These are phyloP conservation scores for Smittia aterrima DNA, from an alignment of 2,888 invertebrate genomes.

Conservation along the genomic window DNA sequence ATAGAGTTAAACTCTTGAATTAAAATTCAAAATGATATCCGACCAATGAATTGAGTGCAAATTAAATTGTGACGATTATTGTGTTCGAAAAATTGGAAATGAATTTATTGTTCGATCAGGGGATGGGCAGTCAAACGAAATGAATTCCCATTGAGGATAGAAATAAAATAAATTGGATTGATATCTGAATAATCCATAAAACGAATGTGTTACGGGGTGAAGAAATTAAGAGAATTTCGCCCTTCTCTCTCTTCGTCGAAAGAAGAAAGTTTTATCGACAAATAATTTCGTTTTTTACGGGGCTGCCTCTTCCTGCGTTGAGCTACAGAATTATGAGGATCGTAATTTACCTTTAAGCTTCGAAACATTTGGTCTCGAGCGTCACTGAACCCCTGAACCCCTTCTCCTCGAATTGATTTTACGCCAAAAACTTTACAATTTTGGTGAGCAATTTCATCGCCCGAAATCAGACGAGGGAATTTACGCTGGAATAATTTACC, in stretches of 20 bases:
- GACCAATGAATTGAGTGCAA: not conserved
- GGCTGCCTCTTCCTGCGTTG: not conserved
- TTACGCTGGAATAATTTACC: slow-evolving; percentile 29
- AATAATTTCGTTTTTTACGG: not conserved
- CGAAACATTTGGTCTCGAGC: not conserved
- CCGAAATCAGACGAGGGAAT: not conserved
- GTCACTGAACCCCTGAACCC: not conserved
- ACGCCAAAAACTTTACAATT: not conserved
- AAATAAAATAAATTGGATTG: not conserved
- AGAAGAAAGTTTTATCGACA: not conserved
- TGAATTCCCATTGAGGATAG: not conserved
- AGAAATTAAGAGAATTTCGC: not conserved
- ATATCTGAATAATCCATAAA: slow-evolving; percentile 20
- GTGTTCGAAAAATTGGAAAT: not conserved
- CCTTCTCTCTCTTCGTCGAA: not conserved
- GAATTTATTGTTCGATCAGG: not conserved
- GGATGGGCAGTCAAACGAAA: not conserved
- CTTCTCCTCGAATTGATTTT: not conserved
- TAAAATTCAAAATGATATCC: not conserved
- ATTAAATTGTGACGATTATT: slow-evolving; percentile 18
- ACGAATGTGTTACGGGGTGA: not conserved
- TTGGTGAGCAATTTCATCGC: not conserved
- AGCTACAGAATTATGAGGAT: slow-evolving; percentile 3
- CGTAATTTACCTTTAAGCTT: not conserved
- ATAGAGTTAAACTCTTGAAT: too few species aligned